Conservation (phyloP, 2,888 invertebrate species). For the Horisme vitalbata region DNA sequence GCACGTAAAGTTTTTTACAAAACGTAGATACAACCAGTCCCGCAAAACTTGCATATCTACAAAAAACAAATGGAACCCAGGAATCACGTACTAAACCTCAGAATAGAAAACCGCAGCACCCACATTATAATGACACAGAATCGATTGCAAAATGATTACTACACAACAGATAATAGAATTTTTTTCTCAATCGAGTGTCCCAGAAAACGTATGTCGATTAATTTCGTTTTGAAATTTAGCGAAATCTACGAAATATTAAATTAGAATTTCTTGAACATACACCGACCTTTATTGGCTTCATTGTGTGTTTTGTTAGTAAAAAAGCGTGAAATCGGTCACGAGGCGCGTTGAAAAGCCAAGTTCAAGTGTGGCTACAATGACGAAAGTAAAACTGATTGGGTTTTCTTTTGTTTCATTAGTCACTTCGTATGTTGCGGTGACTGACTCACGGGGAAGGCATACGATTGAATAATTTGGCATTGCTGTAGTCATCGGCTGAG, state of each 20-base stretch:
- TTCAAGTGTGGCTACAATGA: conserved; percentile 27
- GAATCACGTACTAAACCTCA: conserved; percentile 71
- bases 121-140: conserved; percentile 70
- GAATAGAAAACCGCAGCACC: conserved; percentile 74
- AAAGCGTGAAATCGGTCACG: conserved; percentile 64
- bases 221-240: conserved; percentile 71
- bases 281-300: conserved; percentile 53
- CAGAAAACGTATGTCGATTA: conserved; percentile 66
- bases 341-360: conserved; percentile 38
- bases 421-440: conserved; percentile 14
- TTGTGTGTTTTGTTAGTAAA: conserved; percentile 57
- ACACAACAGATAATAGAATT: conserved; percentile 68
- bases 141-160: conserved; percentile 76
- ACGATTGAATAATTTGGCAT: conserved; percentile 15
- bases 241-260: conserved; percentile 76
- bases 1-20: conserved; percentile 62
- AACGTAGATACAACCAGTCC: conserved; percentile 67
- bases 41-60: conserved; percentile 58
- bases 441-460: conserved; percentile 19
- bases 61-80: conserved; percentile 60
- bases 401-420: conserved; percentile 35
- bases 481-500: conserved; percentile 1
- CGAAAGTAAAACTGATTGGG: conserved; percentile 48
- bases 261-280: conserved; percentile 62
- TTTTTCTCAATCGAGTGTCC: conserved; percentile 59